A percentile compares a stretch with the other conserved stretches of the same genome.
Evolutionary conservation across 2,888 invertebrate species (phyloP).

Genomic region (Agrotis clavis): DNA sequence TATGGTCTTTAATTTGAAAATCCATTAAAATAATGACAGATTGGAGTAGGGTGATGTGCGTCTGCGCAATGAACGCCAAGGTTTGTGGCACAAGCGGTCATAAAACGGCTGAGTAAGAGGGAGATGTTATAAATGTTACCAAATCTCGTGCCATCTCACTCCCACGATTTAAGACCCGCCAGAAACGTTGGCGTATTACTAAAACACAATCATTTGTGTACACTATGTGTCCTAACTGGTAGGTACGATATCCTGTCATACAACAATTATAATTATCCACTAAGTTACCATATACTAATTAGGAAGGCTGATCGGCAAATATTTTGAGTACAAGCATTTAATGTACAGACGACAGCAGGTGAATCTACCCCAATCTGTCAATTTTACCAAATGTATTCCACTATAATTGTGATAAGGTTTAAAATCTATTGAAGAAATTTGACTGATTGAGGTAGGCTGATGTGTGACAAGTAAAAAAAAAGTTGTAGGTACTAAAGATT

Average conservation of each 20-base stretch:
- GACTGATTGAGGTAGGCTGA: no score
- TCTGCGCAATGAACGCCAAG: slow-evolving; percentile 4
- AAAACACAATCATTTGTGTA: slow-evolving; percentile 72
- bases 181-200: slow-evolving; percentile 3
- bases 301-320: slow-evolving; percentile 22
- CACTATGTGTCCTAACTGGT: slow-evolving; percentile 73
- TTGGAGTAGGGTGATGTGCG: no score
- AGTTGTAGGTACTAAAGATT: neutral
- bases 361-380: no score
- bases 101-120: neutral
- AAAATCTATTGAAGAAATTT: no score
- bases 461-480: neutral
- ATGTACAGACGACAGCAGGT: neutral
- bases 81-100: neutral
- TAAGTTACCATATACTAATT: slow-evolving; percentile 33
- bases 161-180: neutral
- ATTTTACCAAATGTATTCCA: no score
- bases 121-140: neutral
- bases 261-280: slow-evolving; percentile 47
- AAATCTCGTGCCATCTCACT: neutral
- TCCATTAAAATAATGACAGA: no score
- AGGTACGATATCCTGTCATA: slow-evolving; percentile 74
- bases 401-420: no score
- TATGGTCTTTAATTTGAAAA: no score
- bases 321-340: slow-evolving; percentile 21